These are phyloP conservation scores for Clostera curtula DNA, from an alignment of 2,888 invertebrate species.

Conservation along the genomic window DNA sequence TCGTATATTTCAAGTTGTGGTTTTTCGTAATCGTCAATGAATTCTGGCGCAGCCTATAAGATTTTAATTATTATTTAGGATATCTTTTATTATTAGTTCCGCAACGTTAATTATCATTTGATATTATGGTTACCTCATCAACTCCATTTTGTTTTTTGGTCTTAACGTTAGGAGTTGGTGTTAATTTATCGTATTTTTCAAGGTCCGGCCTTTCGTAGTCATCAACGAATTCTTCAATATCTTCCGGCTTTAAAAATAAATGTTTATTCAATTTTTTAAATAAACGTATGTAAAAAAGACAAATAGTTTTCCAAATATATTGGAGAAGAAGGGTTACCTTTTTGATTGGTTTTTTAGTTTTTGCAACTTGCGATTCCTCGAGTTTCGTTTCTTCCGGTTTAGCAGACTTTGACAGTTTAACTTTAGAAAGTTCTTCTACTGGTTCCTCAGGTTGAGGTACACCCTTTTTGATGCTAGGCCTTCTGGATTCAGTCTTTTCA, in stretches of 20 bases:
- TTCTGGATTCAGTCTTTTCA: conserved; percentile 42
- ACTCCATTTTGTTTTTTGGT: conserved; percentile 63
- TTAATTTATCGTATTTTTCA: conserved; percentile 79
- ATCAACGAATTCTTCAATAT: conserved; percentile 73
- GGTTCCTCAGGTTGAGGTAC: conserved; percentile 57
- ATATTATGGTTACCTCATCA: conserved; percentile 41
- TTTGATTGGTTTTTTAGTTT: conserved; percentile 47
- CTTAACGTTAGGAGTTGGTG: conserved; percentile 57
- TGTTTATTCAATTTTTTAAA: conserved; percentile 2
- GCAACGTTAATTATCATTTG: background rate
- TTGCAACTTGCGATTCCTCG: conserved; percentile 57
- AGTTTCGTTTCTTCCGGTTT: conserved; percentile 51
- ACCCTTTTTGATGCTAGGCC: conserved; percentile 60
- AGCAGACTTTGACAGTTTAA: conserved; percentile 55
- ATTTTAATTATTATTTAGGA: conserved; percentile 6
- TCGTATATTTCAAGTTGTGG: conserved; percentile 82
- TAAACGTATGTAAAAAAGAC: background rate
- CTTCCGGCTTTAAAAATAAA: conserved; percentile 46
- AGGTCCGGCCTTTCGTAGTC: conserved; percentile 85
- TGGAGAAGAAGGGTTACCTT: conserved; percentile 41
- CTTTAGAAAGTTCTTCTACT: conserved; percentile 56
- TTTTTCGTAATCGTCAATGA: conserved; percentile 82
- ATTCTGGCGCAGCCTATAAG: conserved; percentile 59
- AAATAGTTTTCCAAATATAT: background rate
- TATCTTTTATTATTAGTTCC: conserved; percentile 1